These are phyloP conservation scores for Crypturellus undulatus DNA, from an alignment of 2,113 vertebrate species.

Conservation along the genomic window DNA sequence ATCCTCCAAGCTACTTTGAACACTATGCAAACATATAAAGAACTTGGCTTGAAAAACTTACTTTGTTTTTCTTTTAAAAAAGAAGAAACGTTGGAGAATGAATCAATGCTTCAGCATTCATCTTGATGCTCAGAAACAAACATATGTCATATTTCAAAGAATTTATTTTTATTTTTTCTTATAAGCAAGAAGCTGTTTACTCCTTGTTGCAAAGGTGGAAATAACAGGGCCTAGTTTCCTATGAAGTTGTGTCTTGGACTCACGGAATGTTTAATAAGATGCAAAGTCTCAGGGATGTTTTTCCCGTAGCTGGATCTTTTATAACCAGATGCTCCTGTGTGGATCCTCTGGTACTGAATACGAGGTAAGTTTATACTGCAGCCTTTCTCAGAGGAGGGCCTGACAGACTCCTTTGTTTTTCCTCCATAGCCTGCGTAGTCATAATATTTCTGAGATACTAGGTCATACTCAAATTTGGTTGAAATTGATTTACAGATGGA, in stretches of 20 bases:
- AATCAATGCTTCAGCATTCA: not conserved
- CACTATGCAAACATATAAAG: conserved; percentile 16
- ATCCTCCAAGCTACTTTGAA: conserved; percentile 39
- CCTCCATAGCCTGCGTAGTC: not conserved
- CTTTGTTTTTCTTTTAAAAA: not conserved
- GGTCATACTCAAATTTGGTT: not conserved
- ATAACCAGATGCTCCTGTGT: not conserved
- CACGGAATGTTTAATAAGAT: not conserved
- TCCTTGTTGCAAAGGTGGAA: not conserved
- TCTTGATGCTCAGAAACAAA: not conserved
- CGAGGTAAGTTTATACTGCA: not conserved
- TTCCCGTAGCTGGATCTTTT: not conserved
- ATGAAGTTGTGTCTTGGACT: not conserved
- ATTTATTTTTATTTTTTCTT: too few relatives aligned
- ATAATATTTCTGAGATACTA: not conserved
- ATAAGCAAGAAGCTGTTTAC: not conserved
- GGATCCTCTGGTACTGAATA: not conserved
- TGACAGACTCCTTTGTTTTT: not conserved
- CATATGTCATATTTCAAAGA: not conserved
- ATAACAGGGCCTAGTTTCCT: not conserved
- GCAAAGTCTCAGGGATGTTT: not conserved
- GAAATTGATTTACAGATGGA: not conserved
- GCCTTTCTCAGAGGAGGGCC: not conserved
- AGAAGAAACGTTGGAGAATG: not conserved
- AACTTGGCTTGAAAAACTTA: not conserved